A percentile compares a stretch with the other conserved stretches of the same genome.
phyloP scores from a whole-genome alignment of 2,888 invertebrate species.

The Pachliopta kotzebuea region DNA sequence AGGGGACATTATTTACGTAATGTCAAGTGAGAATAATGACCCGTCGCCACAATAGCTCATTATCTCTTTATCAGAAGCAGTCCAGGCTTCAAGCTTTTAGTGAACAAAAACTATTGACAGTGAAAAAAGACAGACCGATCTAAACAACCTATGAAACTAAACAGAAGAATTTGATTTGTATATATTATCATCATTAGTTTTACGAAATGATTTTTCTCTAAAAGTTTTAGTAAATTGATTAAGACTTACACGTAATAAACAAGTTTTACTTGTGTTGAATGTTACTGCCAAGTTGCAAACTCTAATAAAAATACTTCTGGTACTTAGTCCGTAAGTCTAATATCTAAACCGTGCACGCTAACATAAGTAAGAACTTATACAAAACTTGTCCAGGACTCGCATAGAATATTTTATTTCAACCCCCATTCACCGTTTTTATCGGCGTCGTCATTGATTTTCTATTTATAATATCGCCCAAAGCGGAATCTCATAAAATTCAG shows the following conservation, averaged over 20 bases:
- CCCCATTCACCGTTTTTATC: neutral
- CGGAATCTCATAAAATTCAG: neutral
- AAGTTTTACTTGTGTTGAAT: no score
- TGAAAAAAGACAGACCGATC: no score
- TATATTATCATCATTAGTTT: no score
- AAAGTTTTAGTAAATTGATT: no score
- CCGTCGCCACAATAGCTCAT: constrained; percentile 2
- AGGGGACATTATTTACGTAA: neutral
- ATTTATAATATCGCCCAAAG: neutral
- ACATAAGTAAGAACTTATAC: neutral
- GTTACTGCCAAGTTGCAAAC: no score
- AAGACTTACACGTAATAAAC: no score
- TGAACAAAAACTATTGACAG: neutral
- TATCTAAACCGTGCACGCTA: no score
- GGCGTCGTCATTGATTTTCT: neutral
- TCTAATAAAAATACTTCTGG: no score
- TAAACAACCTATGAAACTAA: no score
- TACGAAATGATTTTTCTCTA: no score
- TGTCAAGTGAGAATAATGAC: neutral
- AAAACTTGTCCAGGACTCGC: neutral
- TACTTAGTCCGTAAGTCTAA: no score
- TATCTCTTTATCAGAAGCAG: neutral
- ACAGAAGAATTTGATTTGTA: no score
- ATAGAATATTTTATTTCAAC: neutral
- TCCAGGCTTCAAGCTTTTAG: neutral